phyloP scores from a whole-genome alignment of 64 coral and sea anemone species.

The Montipora cactus region DNA sequence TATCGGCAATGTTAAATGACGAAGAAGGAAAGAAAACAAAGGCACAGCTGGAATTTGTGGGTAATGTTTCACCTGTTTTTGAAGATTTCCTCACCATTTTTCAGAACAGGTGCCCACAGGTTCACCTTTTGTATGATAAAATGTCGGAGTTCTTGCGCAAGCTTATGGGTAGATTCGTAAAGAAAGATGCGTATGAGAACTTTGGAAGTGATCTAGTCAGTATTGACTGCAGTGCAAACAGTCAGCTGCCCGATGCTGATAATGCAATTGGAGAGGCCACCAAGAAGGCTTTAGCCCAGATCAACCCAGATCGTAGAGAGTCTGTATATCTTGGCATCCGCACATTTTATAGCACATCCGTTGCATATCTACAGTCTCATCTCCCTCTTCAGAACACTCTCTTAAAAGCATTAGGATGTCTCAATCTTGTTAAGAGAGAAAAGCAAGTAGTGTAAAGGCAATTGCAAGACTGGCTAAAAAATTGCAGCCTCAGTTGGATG shows the following conservation, averaged over 20 bases:
- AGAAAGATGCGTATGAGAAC: no score
- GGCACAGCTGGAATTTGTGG: background rate
- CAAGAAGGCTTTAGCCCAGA: slow-evolving; percentile 37
- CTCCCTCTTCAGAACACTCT: slow-evolving; percentile 48
- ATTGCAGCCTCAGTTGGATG: slow-evolving; percentile 61
- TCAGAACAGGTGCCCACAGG: no score
- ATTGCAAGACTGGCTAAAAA: slow-evolving; percentile 66
- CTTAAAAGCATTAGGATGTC: slow-evolving; percentile 75
- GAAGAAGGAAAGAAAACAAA: background rate
- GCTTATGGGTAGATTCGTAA: no score
- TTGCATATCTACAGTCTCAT: slow-evolving; percentile 34
- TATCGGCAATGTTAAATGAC: background rate
- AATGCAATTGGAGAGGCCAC: background rate
- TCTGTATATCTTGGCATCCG: slow-evolving; percentile 35
- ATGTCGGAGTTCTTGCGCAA: no score
- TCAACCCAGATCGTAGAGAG: slow-evolving; percentile 31
- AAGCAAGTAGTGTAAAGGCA: slow-evolving; percentile 5
- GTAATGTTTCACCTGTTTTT: background rate
- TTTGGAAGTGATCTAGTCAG: no score
- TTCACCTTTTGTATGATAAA: no score
- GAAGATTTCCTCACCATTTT: background rate
- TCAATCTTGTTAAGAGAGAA: slow-evolving; percentile 76
- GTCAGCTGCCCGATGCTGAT: no score
- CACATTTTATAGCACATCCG: slow-evolving; percentile 55
- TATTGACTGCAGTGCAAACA: no score